Evolutionary conservation across 1,140 invertebrate genomes (phyloP), one percentile per base, ranked within the genome.

Genomic region (Philotrypesis tridentata): DNA sequence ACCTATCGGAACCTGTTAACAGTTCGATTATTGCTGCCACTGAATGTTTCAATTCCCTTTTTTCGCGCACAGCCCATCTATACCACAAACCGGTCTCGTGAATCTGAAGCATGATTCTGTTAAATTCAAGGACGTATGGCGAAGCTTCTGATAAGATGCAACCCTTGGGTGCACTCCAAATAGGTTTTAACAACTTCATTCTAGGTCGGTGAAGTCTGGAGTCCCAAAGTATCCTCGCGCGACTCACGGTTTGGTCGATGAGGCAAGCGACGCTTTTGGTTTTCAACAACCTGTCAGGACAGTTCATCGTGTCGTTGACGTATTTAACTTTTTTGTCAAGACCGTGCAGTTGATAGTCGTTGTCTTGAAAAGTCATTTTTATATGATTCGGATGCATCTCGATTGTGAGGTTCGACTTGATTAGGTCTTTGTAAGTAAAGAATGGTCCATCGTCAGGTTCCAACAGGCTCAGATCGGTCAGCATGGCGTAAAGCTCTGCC

Each of bases 161-260:
- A 33, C 79, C 79, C 6, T 65, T 80, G 9, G 70, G 71, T 29
- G 55, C 71, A 6, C 31, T 74, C 79, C 79, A 80, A 12, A 61
- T 8, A 12, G 43, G 72, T n/a, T 65, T 0, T 21, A 80, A 3
- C 21, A 80, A 65, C 25, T 74, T 80, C 71, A 80, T 67, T 17
- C 31, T 79, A 14, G 68, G 78, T 21, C 27, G 7, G 23, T 33
- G 12, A 48, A 55, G 6, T 17, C 21, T 25, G 4, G n/a, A 29
- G n/a, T 73, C 67, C 11, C 11, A 37, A 5, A 37, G 8, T 0
- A 79, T 27, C n/a, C 21, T 74, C 9, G 33, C 70, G 4, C 1
- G 1, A 0, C 55, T 71, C 25, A 74, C 14, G 0, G 31, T n/a
- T 29, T 73, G 40, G 23, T 74, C 71, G 6, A 80, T 67, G 8